A percentile compares a stretch with the other conserved stretches of the same genome.
These are phyloP conservation scores for Cricetomys ansorgei DNA, from an alignment of 2,113 vertebrate genomes.

Conservation along the genomic window DNA sequence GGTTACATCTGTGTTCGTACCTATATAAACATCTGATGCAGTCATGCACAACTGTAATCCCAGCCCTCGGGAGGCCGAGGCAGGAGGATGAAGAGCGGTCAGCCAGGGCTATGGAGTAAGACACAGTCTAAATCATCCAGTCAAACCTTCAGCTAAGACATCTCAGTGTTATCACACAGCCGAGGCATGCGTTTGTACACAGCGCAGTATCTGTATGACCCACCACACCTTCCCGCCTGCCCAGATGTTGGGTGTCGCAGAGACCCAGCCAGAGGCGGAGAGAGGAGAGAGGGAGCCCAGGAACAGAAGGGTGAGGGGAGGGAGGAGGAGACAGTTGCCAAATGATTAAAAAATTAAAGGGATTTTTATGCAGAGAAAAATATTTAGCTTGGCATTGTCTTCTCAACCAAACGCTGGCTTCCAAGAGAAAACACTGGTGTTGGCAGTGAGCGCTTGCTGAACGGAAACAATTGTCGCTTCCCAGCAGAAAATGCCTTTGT, in stretches of 20 bases:
- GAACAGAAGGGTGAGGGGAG: slow-evolving; percentile 74
- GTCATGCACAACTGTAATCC: not conserved
- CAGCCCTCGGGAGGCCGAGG: not conserved
- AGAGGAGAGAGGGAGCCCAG: not conserved
- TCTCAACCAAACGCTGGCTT: slow-evolving; percentile 79
- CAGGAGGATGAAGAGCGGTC: not conserved
- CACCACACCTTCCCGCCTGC: not conserved
- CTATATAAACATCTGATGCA: not conserved
- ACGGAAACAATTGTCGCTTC: slow-evolving; percentile 80
- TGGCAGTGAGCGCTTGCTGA: slow-evolving; percentile 71
- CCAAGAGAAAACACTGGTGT: slow-evolving; percentile 76
- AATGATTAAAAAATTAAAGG: slow-evolving; percentile 84
- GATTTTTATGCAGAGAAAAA: slow-evolving; percentile 83
- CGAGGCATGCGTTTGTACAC: not conserved
- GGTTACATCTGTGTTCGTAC: not conserved
- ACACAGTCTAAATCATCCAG: not conserved
- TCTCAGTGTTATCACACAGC: not conserved
- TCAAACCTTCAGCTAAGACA: not conserved
- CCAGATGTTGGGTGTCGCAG: slow-evolving; percentile 63
- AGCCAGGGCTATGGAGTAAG: not conserved
- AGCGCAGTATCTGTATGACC: not conserved
- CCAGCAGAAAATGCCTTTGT: slow-evolving; percentile 79
- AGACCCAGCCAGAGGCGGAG: slow-evolving; percentile 52
- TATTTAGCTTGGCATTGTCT: slow-evolving; percentile 85
- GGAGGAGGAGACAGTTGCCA: slow-evolving; percentile 72